Evolutionary conservation across 2,113 vertebrate species (phyloP), one percentile per base, ranked within the genome.

Genomic region (Platycercus adscitus): DNA sequence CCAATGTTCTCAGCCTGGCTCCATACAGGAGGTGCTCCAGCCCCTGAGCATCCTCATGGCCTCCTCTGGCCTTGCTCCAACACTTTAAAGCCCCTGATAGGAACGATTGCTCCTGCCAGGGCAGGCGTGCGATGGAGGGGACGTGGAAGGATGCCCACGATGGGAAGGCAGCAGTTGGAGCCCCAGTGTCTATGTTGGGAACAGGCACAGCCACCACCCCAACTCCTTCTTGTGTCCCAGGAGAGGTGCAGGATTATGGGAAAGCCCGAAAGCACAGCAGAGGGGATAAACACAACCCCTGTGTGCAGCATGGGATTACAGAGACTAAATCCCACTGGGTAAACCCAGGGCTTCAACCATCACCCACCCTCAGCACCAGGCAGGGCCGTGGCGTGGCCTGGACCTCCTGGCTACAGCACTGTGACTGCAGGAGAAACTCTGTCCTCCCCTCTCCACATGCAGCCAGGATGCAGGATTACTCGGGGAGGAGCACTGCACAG

Each of bases 81-180:
- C 19, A 33, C 90, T 94, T 95, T 33, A 63, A 68, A 85, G 70
- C 65, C 29, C 70, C 58, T 95, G 84, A 93, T 28, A 93, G 85
- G 70, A 91, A 73, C 18, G 23, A 95, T 26, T 60, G 77, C 43
- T 93, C 69, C 55, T 9, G 31, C 55, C 55, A 33, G 55, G 31
- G 31, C 55, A 9, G 19, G 55, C 2, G 8, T 56, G 55, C 19
- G 5, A n/a, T 7, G 33, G 56, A 58, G 56, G 33, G 56, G 9
- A 58, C 3, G 20, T n/a, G 56, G 56, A 58, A 58, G 33, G 33
- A 35, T 58, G 33, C 56, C 33, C 21, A 15, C 33, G 3, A 7
- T 58, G 21, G 21, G 13, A 10, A 58, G 15, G 56, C 20, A 58
- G 33, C 20, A 58, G 50, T 28, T 28, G 50, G 50, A 90, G 37